Conservation (phyloP, 2,113 vertebrate genomes). For the Piprites chloris region DNA sequence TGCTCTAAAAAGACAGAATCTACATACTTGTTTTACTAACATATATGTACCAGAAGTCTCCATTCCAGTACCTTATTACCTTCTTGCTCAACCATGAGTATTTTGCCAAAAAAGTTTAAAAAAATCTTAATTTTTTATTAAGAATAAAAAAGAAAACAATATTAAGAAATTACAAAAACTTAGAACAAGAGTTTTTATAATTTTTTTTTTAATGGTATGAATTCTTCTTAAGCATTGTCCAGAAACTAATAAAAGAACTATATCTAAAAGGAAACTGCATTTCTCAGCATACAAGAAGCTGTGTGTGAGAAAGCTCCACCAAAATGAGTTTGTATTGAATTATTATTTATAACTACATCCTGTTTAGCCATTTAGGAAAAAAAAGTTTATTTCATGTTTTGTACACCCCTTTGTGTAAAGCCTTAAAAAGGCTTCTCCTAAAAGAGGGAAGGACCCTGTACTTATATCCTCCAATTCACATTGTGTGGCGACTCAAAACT, state of each 20-base stretch:
- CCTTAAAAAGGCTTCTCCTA: slow-evolving; percentile 58
- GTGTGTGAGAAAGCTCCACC: slow-evolving; percentile 68
- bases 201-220: background rate
- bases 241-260: slow-evolving; percentile 34
- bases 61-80: background rate
- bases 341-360: slow-evolving; percentile 80
- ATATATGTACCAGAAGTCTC: rapidly evolving
- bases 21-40: background rate
- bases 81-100: background rate
- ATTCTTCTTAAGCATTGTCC: background rate
- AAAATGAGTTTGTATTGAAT: slow-evolving; percentile 61
- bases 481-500: background rate
- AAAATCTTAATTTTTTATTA: background rate
- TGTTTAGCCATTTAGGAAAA: slow-evolving; percentile 67
- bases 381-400: slow-evolving; percentile 43
- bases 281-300: slow-evolving; percentile 45
- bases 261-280: slow-evolving; percentile 47
- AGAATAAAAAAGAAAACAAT: background rate
- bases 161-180: background rate
- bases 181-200: background rate
- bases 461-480: slow-evolving; percentile 80
- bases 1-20: background rate
- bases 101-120: background rate
- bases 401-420: slow-evolving; percentile 40
- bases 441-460: slow-evolving; percentile 56